A percentile compares a stretch with the other conserved stretches of the same genome.
These are phyloP conservation scores for Varanus komodoensis DNA, from an alignment of 2,113 vertebrate genomes.

Conservation along the genomic window DNA sequence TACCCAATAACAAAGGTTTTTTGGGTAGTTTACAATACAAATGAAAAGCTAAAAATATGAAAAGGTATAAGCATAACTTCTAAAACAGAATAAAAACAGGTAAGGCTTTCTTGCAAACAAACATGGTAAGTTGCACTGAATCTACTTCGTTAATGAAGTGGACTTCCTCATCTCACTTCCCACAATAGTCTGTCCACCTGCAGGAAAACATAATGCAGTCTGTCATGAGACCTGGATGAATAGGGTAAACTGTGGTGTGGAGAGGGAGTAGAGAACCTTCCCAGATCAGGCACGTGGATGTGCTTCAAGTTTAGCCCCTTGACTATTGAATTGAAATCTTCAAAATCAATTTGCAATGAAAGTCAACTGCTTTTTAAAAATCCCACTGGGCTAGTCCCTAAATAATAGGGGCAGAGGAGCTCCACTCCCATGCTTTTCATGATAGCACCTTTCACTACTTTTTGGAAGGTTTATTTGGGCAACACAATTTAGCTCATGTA, in stretches of 20 bases:
- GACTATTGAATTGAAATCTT: background rate
- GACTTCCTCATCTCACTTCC: no score
- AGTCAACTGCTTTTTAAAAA: background rate
- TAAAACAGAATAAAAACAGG: background rate
- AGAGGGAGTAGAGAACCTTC: no score
- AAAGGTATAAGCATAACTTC: background rate
- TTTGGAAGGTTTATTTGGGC: background rate
- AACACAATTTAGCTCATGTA: background rate
- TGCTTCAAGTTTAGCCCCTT: no score
- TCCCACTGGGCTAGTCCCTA: background rate
- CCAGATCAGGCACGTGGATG: no score
- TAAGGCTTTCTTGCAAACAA: background rate
- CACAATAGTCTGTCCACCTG: no score
- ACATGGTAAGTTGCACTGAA: no score
- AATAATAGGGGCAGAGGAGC: background rate
- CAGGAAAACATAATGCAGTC: no score
- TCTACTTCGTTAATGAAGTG: no score
- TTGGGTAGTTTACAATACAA: background rate
- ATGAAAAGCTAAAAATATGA: background rate
- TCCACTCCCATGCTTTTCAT: background rate
- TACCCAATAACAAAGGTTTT: background rate
- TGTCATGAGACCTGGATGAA: no score
- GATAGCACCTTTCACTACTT: background rate
- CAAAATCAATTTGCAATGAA: background rate
- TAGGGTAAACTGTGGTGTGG: no score